A percentile compares a stretch with the other conserved stretches of the same genome.
phyloP scores from a whole-genome alignment of 2,113 vertebrate genomes.

The Campylomormyrus tamandua region DNA sequence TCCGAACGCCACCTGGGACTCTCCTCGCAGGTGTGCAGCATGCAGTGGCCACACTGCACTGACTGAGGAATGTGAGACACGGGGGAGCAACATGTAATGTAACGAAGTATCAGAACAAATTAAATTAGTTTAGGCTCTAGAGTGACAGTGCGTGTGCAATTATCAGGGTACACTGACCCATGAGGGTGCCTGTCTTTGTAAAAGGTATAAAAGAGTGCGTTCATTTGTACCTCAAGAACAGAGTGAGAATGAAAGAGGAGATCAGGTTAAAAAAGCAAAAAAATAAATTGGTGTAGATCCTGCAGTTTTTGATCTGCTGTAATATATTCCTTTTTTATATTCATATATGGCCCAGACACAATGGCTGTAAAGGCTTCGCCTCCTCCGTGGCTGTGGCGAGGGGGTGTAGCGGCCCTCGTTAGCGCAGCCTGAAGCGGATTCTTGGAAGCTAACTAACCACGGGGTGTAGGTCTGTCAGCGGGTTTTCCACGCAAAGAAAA shows the following conservation, averaged over 20 bases:
- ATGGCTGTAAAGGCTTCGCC: slow-evolving; percentile 23
- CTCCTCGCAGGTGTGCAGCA: background rate
- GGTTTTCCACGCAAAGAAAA: slow-evolving; percentile 33
- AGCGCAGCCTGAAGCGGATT: slow-evolving; percentile 33
- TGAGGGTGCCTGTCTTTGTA: background rate
- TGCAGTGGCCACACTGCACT: background rate
- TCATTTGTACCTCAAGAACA: background rate
- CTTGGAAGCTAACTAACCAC: slow-evolving; percentile 45
- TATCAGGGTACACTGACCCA: background rate
- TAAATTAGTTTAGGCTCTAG: background rate
- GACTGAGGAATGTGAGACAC: background rate
- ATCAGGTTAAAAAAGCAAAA: background rate
- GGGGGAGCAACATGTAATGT: background rate
- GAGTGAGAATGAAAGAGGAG: background rate
- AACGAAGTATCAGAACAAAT: background rate
- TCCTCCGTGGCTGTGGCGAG: background rate
- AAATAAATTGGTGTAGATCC: background rate
- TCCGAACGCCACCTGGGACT: background rate
- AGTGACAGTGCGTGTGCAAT: background rate
- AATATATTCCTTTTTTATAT: background rate
- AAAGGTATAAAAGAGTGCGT: background rate
- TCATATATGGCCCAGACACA: background rate
- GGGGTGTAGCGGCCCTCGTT: slow-evolving; percentile 25
- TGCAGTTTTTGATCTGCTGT: background rate
- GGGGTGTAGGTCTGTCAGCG: slow-evolving; percentile 43